These are phyloP conservation scores for Drosophila burlai DNA, from an alignment of 1,140 invertebrate genomes.

Conservation along the genomic window DNA sequence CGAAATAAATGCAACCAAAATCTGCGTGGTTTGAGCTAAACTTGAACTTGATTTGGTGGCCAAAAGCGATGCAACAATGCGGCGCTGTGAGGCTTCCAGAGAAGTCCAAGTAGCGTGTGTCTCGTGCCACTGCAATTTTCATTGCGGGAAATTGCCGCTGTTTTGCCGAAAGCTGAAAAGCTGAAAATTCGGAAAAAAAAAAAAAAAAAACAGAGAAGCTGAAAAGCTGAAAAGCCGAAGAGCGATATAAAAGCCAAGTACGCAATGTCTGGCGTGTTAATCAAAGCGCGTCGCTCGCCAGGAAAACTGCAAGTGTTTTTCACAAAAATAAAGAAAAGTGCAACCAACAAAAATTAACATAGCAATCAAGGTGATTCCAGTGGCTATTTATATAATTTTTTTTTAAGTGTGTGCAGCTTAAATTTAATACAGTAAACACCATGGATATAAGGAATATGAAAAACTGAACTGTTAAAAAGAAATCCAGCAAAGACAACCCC, in stretches of 20 bases:
- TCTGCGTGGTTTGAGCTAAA: slow-evolving; percentile 41
- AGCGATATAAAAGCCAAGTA: slow-evolving; percentile 65
- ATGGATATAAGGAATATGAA: background rate
- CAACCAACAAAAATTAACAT: slow-evolving; percentile 4
- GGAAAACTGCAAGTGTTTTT: slow-evolving; percentile 49
- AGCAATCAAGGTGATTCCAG: slow-evolving; percentile 48
- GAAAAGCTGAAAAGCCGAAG: background rate
- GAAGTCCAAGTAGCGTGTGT: slow-evolving; percentile 27
- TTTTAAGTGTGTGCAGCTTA: background rate
- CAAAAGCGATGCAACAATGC: slow-evolving; percentile 43
- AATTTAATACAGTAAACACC: background rate
- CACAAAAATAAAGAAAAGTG: slow-evolving; percentile 4
- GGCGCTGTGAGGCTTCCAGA: slow-evolving; percentile 10
- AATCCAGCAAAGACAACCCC: too few relatives aligned
- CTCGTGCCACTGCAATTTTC: slow-evolving; percentile 29
- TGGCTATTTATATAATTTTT: slow-evolving; percentile 1
- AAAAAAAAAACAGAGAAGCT: background rate
- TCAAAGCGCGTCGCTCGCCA: slow-evolving; percentile 75
- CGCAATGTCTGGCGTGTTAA: slow-evolving; percentile 53
- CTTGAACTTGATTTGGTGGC: slow-evolving; percentile 74
- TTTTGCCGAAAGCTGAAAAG: slow-evolving; percentile 7
- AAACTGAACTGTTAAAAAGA: background rate
- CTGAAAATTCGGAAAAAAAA: slow-evolving; percentile 11
- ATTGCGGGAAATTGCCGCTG: slow-evolving; percentile 63
- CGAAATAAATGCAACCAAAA: slow-evolving; percentile 18